Evolutionary conservation across 2,113 vertebrate genomes (phyloP), one percentile per base, ranked within the genome.

Genomic region (Oplegnathus fasciatus): DNA sequence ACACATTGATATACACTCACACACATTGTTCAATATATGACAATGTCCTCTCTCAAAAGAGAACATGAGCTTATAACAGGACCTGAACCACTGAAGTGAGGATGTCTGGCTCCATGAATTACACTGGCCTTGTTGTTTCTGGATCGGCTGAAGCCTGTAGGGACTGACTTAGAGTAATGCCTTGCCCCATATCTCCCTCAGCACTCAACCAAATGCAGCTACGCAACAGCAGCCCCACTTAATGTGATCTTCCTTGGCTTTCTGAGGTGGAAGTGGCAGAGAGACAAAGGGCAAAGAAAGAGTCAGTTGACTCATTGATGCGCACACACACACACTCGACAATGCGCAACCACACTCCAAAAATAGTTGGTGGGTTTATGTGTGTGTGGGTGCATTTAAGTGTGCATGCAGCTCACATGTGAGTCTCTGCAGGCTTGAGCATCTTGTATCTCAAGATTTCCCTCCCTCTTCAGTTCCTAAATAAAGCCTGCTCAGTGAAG

Each of bases 121-220:
- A 91, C 94, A 90, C 87, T 90, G 90, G 93, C 91, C 92, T 92
- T 93, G 93, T 94, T 95, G 92, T 93, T 92, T 95, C 86, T 92
- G 92, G 86, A 92, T 92, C 50, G 86, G 90, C 91, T 85, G 89
- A 82, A 91, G 92, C 86, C 93, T 93, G 91, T 88, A 64, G 92
- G 91, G 94, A 93, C 92, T 90, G 93, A 92, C 89, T 93, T 93
- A 92, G 90, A 93, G 92, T 91, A 93, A 94, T 93, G 94, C 94
- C 91, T 86, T 91, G 94, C 87, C 90, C 93, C 92, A 88, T 91
- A 93, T 93, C 94, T 93, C 91, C 92, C 92, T 87, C 89, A 93
- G 92, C 93, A 94, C 92, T 93, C 90, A 91, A 80, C 93, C 91
- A 93, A 93, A 93, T 93, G 91, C 92, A 92, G 93, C 93, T 80